Evolutionary conservation across 1,140 invertebrate species (phyloP), one percentile per base, ranked within the genome.

Genomic region (Drosophila chauvacae): DNA sequence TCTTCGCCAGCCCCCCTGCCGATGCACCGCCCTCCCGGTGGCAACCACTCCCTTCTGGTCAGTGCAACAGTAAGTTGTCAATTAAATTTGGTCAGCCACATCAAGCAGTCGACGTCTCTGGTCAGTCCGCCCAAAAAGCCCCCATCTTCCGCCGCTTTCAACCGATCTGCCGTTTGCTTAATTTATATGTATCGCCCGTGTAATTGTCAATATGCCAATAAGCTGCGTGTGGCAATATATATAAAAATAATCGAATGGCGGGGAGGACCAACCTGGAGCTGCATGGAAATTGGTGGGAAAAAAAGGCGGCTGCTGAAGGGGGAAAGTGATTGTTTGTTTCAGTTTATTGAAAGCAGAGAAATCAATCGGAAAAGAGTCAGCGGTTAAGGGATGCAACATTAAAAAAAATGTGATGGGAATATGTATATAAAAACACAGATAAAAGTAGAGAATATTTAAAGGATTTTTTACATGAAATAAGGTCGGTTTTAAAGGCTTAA

Each of bases 171-270:
- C 77, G 84, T 84, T 87, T 87, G 77, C 84, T 88, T 88, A 88
- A 87, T 87, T 87, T 87, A 87, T 87, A 87, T 87, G 84, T 88
- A 88, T 88, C 84, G 84, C 77, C 77, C 81, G 78, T 90, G 85
- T 90, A 90, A 90, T 90, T 90, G 85, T 90, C 85, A 90, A 90
- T 90, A 90, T 90, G 85, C 85, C 85, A 90, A 90, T 90, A 90
- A 90, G 84, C 84, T 77, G 80, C 69, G 84, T 87, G 84, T 78
- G 84, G 69, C 84, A 76, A 80, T 80, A 76, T 72, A 87, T 66
- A 73, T 63, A 82, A 50, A 78, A 47, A 71, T 66, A 70, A 77
- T 58, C 50, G 77, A 64, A 77, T 64, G 68, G 42, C n/a, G 39
- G 44, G 44, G 7, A 39, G 53, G 41, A 48, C 47, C 47, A 71